phyloP scores from a whole-genome alignment of 2,888 invertebrate species.

The Elegia similella region DNA sequence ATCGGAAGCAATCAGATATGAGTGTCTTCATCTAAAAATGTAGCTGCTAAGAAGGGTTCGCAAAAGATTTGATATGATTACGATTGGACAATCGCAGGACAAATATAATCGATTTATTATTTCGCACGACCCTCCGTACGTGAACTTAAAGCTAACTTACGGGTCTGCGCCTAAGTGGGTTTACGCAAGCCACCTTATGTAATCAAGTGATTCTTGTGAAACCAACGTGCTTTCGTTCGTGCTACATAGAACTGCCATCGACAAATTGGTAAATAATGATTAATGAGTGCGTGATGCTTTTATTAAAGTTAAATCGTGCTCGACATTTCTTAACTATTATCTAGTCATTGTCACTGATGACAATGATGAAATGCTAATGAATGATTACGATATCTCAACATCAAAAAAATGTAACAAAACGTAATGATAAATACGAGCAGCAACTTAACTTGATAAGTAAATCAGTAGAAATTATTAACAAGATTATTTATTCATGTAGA shows the following conservation, averaged over 20 bases:
- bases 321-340: neutral
- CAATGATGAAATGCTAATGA: neutral
- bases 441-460: slow-evolving; percentile 11
- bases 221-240: slow-evolving; percentile 62
- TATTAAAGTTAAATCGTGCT: slow-evolving; percentile 28
- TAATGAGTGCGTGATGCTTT: slow-evolving; percentile 47
- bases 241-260: slow-evolving; percentile 50
- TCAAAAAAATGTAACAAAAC: neutral
- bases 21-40: no score
- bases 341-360: neutral
- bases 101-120: slow-evolving; percentile 53
- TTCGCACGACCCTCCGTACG: slow-evolving; percentile 55
- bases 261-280: slow-evolving; percentile 54
- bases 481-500: slow-evolving; percentile 42
- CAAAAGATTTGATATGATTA: slow-evolving; percentile 31
- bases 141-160: slow-evolving; percentile 69
- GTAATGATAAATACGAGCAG: neutral
- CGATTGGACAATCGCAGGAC: slow-evolving; percentile 38
- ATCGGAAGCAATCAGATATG: slow-evolving; percentile 26
- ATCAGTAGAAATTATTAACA: slow-evolving; percentile 32
- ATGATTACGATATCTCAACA: neutral
- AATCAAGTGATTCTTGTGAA: slow-evolving; percentile 73
- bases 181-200: slow-evolving; percentile 74
- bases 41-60: neutral
- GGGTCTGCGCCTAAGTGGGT: slow-evolving; percentile 62